phyloP scores from a whole-genome alignment of 1,140 invertebrate genomes.

The Matsumurasca onukii region DNA sequence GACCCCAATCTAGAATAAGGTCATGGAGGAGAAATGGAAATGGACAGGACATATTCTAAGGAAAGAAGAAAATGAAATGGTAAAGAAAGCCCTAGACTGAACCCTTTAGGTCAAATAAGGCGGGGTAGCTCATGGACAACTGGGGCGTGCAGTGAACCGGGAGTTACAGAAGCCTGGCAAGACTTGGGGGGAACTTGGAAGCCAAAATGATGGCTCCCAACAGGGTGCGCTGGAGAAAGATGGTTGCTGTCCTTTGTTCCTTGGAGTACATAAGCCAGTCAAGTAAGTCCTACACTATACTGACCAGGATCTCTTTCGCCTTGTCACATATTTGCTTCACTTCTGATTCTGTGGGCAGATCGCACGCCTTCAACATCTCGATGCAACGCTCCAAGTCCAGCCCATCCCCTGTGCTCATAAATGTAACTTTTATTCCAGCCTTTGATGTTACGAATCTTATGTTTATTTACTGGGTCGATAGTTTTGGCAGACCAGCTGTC shows the following conservation, averaged over 20 bases:
- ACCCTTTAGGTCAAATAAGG: no score
- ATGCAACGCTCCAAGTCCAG: slow-evolving; percentile 15
- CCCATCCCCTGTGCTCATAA: not conserved
- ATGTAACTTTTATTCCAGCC: no score
- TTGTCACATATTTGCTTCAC: slow-evolving; percentile 24
- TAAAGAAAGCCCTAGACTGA: no score
- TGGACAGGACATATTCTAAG: no score
- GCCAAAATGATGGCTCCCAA: not conserved
- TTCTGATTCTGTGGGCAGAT: slow-evolving; percentile 22
- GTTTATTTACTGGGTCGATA: no score
- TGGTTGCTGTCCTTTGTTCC: not conserved
- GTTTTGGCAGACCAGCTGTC: no score
- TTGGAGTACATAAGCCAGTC: not conserved
- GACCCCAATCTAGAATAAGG: no score
- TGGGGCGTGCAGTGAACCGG: no score
- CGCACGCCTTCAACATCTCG: slow-evolving; percentile 20
- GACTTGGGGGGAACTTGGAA: not conserved
- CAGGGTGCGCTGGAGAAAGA: not conserved
- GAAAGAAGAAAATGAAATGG: no score
- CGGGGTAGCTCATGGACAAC: no score
- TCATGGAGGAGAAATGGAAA: no score
- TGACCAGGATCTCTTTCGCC: slow-evolving; percentile 20
- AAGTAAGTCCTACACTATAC: not conserved
- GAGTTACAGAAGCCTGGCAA: not conserved
- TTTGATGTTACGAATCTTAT: no score